A percentile compares a stretch with the other conserved stretches of the same genome.
Conservation (phyloP, 2,797 vertebrate genomes). For the Tangara arthus region DNA sequence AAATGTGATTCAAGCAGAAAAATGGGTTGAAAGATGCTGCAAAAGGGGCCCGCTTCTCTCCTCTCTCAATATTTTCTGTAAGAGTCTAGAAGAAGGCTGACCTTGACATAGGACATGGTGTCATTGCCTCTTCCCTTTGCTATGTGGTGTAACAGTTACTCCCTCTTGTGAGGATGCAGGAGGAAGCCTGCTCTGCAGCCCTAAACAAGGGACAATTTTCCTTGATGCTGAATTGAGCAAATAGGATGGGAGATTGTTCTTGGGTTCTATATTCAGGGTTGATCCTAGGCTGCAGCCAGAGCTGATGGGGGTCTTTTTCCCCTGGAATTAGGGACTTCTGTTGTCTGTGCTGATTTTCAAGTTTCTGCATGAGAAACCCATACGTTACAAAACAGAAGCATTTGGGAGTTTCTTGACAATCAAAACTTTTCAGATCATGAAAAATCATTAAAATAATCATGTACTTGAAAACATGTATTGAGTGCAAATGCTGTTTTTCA, state of each 20-base stretch:
- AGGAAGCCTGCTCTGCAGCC: not conserved
- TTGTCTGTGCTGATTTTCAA: not conserved
- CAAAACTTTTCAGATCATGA: not conserved
- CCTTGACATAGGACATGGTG: not conserved
- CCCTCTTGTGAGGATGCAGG: not conserved
- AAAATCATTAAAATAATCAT: not conserved
- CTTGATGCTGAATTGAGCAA: not conserved
- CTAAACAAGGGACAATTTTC: not conserved
- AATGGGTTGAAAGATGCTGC: not conserved
- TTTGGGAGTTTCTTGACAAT: not conserved
- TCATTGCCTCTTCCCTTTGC: not conserved
- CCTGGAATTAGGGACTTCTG: not conserved
- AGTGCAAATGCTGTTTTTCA: not conserved
- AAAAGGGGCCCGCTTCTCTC: not conserved
- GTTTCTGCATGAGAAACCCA: not conserved
- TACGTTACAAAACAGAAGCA: not conserved
- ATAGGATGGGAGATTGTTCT: not conserved
- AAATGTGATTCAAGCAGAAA: not conserved
- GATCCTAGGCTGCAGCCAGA: not conserved
- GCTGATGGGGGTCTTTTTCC: not conserved
- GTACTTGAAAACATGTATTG: not conserved
- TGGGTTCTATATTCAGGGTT: not conserved
- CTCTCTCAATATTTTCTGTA: not conserved
- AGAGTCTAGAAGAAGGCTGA: not conserved
- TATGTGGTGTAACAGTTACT: accelerated